A percentile compares a stretch with the other conserved stretches of the same genome.
These are phyloP conservation scores for Gymnodraco acuticeps DNA, from an alignment of 2,797 vertebrate species.

Conservation along the genomic window DNA sequence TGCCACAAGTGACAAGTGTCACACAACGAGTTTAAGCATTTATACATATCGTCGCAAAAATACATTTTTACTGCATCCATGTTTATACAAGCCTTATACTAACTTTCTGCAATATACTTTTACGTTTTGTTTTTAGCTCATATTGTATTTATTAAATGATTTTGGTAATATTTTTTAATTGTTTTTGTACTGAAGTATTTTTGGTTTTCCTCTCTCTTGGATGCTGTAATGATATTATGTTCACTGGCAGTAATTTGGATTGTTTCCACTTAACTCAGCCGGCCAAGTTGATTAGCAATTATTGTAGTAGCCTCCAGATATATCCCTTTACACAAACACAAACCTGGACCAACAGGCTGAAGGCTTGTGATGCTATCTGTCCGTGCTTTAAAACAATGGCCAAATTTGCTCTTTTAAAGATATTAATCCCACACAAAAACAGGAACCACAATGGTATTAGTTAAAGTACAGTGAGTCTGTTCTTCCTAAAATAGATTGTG, in stretches of 20 bases:
- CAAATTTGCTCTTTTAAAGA: constrained; percentile 35
- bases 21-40: constrained; percentile 49
- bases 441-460: constrained; percentile 21
- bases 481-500: constrained; percentile 30
- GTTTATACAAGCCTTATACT: constrained; percentile 63
- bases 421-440: constrained; percentile 17
- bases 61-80: constrained; percentile 23
- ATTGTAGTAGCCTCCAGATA: constrained; percentile 66
- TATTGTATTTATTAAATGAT: constrained; percentile 41
- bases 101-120: constrained; percentile 32
- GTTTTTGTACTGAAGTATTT: constrained; percentile 65
- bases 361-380: constrained; percentile 38
- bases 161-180: constrained; percentile 65
- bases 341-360: constrained; percentile 50
- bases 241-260: constrained; percentile 65
- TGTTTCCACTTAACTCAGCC: constrained; percentile 59
- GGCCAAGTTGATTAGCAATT: constrained; percentile 73
- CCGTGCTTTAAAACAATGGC: constrained; percentile 32
- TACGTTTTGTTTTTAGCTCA: constrained; percentile 20
- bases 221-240: constrained; percentile 58
- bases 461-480: constrained; percentile 16
- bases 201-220: constrained; percentile 55
- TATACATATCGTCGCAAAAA: constrained; percentile 22
- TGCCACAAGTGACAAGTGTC: constrained; percentile 58
- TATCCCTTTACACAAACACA: constrained; percentile 54